phyloP scores from a whole-genome alignment of 2,888 invertebrate genomes.

The Graphium colonna region DNA sequence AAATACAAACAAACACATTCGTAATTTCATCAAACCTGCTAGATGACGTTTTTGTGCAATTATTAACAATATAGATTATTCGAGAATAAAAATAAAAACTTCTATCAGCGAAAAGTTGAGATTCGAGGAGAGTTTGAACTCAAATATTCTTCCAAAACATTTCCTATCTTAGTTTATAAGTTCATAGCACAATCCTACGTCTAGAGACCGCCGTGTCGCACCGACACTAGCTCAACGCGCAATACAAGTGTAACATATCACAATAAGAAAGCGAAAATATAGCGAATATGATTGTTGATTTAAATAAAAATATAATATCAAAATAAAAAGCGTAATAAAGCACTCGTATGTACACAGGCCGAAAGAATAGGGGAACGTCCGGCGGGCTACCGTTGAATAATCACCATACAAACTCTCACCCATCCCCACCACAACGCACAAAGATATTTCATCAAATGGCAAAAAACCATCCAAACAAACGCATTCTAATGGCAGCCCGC shows the following conservation, averaged over 20 bases:
- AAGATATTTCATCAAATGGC: not conserved
- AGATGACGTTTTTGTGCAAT: too few relatives aligned
- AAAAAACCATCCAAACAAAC: not conserved
- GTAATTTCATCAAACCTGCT: too few relatives aligned
- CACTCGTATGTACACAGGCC: slow-evolving; percentile 66
- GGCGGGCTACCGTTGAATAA: not conserved
- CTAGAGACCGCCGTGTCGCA: slow-evolving; percentile 24
- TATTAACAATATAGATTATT: too few relatives aligned
- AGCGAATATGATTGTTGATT: slow-evolving; percentile 41
- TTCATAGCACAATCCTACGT: not conserved
- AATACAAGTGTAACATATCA: slow-evolving; percentile 25
- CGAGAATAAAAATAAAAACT: too few relatives aligned
- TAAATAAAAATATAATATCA: slow-evolving; percentile 58
- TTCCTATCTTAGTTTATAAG: not conserved
- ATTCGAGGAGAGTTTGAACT: too few relatives aligned
- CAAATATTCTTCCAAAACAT: not conserved
- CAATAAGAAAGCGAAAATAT: slow-evolving; percentile 52
- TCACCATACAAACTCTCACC: slow-evolving; percentile 14
- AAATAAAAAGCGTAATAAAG: slow-evolving; percentile 75
- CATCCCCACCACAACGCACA: not conserved
- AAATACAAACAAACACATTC: too few relatives aligned
- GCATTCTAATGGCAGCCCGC: slow-evolving; percentile 3
- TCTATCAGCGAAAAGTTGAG: too few relatives aligned
- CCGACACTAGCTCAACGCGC: not conserved
- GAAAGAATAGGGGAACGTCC: slow-evolving; percentile 15